Conservation (phyloP, 1,140 invertebrate genomes). For the Danaus melanippus region DNA sequence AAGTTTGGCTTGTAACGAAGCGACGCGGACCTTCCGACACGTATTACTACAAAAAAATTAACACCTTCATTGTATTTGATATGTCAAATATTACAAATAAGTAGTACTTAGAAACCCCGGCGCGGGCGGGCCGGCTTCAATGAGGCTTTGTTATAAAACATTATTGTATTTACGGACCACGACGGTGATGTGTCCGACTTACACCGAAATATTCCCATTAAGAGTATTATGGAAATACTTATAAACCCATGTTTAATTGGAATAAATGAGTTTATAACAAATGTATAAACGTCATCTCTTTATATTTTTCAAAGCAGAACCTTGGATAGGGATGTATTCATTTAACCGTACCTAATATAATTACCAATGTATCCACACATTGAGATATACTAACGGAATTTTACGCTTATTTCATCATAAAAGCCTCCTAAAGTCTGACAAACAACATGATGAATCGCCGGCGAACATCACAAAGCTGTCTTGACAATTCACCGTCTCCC, state of each 20-base stretch:
- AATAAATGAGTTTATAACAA: no score
- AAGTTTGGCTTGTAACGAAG: neutral
- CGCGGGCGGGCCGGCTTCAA: slow-evolving; percentile 32
- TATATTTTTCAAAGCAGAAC: no score
- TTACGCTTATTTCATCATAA: slow-evolving; percentile 56
- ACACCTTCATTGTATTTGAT: neutral
- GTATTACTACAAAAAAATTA: slow-evolving; percentile 1
- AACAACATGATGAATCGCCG: slow-evolving; percentile 47
- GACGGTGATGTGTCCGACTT: slow-evolving; percentile 9
- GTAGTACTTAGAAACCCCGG: slow-evolving; percentile 15
- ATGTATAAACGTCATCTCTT: no score
- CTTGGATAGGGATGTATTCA: no score
- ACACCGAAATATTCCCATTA: slow-evolving; percentile 15
- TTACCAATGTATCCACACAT: slow-evolving; percentile 40
- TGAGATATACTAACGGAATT: slow-evolving; percentile 52
- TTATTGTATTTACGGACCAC: slow-evolving; percentile 47
- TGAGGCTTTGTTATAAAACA: slow-evolving; percentile 33
- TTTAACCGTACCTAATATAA: slow-evolving; percentile 30
- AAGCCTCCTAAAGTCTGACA: slow-evolving; percentile 33
- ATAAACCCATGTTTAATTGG: no score
- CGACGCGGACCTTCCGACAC: neutral
- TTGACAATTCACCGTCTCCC: slow-evolving; percentile 34
- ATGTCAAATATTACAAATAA: no score
- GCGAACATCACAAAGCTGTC: slow-evolving; percentile 47
- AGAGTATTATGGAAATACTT: no score